Evolutionary conservation across 2,797 vertebrate species (phyloP).

Genomic region (Phyllotis vaccarum): DNA sequence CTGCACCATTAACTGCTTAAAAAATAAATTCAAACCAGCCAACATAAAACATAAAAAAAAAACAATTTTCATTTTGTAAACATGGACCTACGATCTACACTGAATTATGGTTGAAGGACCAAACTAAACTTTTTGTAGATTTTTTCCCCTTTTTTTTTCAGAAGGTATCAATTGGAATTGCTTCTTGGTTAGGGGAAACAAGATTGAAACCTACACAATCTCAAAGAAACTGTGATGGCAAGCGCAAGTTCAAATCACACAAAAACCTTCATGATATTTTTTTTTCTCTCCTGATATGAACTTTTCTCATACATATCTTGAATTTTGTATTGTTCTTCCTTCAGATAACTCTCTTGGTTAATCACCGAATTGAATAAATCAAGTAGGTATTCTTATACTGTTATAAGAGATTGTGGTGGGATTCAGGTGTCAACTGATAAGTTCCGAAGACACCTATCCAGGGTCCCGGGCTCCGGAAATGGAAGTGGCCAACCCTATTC

Average conservation of each 20-base stretch:
- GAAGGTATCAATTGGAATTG: no score
- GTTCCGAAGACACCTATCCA: no score
- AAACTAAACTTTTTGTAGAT: not conserved
- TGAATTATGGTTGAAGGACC: not conserved
- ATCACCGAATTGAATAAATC: not conserved
- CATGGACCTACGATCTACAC: rapidly evolving
- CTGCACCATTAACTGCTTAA: no score
- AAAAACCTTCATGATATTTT: not conserved
- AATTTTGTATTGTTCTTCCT: not conserved
- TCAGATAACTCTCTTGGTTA: not conserved
- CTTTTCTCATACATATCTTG: not conserved
- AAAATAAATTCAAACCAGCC: not conserved
- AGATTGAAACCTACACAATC: no score
- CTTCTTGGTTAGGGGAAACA: not conserved
- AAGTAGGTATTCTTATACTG: not conserved
- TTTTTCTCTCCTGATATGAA: not conserved
- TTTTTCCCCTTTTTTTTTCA: not conserved
- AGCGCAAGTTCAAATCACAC: no score
- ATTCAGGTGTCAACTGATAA: no score
- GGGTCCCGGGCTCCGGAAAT: no score
- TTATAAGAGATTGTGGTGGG: not conserved
- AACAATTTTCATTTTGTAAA: no score
- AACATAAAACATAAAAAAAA: no score
- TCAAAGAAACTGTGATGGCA: not conserved
- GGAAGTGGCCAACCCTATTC: no score